phyloP scores from a whole-genome alignment of 2,113 vertebrate genomes.

The Paramisgurnus dabryanus region DNA sequence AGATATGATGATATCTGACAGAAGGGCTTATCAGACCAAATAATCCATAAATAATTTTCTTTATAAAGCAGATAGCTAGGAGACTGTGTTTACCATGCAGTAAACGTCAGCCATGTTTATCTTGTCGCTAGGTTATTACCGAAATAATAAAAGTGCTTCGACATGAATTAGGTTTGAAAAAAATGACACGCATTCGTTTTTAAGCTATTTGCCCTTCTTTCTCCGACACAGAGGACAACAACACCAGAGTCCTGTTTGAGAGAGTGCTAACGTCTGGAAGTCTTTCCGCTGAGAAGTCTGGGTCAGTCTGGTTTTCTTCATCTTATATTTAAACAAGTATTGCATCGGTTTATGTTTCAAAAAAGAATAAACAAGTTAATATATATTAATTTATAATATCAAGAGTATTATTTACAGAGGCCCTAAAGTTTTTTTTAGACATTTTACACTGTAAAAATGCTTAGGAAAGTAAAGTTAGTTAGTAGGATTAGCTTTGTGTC shows the following conservation, averaged over 20 bases:
- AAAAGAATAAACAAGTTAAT: too few relatives aligned
- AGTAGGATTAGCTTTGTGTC: too few relatives aligned
- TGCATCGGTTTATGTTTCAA: not conserved
- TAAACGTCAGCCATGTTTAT: slow-evolving; percentile 14
- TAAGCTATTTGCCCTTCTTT: slow-evolving; percentile 3
- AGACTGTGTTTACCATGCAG: slow-evolving; percentile 26
- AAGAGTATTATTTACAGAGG: too few relatives aligned
- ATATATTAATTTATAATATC: too few relatives aligned
- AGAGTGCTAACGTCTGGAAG: slow-evolving; percentile 97
- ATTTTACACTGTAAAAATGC: too few relatives aligned
- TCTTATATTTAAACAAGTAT: not conserved
- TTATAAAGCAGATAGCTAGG: slow-evolving; percentile 4
- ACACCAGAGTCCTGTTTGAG: slow-evolving; percentile 98
- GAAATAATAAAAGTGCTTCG: not conserved
- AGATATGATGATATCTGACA: not conserved
- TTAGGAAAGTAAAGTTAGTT: too few relatives aligned
- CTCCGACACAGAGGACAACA: slow-evolving; percentile 90
- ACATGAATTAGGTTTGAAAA: not conserved
- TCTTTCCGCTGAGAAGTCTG: slow-evolving; percentile 96
- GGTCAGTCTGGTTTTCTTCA: slow-evolving; percentile 68
- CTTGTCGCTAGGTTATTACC: slow-evolving; percentile 12
- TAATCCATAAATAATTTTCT: not conserved
- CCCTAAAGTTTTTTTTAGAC: too few relatives aligned
- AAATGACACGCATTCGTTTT: slow-evolving; percentile 12
- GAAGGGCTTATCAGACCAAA: slow-evolving; percentile 28